Percentiles rank a stretch among this genome's conserved stretches.
phyloP scores from a whole-genome alignment of 2,113 vertebrate species.

The Vireo altiloquus region DNA sequence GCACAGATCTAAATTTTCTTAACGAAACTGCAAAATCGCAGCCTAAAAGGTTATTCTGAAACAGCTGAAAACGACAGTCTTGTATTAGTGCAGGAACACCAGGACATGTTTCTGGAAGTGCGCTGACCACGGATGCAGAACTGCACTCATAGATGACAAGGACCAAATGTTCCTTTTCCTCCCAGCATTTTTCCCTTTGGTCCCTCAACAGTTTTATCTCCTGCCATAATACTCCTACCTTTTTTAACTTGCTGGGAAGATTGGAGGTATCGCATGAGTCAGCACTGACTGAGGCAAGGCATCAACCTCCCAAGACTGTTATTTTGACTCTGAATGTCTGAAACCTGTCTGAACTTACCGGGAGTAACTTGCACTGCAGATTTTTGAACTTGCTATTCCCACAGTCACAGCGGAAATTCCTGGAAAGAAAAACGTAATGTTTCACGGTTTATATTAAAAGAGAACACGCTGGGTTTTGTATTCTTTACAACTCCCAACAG shows the following conservation, averaged over 20 bases:
- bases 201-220: background rate
- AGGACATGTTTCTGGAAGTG: rapidly evolving
- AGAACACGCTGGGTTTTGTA: background rate
- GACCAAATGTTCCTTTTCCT: background rate
- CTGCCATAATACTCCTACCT: background rate
- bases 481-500: background rate
- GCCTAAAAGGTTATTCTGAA: background rate
- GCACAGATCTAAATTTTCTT: background rate
- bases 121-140: rapidly evolving
- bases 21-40: background rate
- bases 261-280: rapidly evolving
- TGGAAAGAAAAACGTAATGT: conserved; percentile 32
- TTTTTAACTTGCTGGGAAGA: background rate
- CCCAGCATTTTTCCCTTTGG: background rate
- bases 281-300: background rate
- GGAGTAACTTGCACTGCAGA: conserved; percentile 85
- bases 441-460: conserved; percentile 36
- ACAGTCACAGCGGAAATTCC: conserved; percentile 96
- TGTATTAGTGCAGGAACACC: background rate
- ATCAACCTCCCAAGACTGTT: background rate
- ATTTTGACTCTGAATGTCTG: background rate
- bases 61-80: background rate
- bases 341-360: conserved; percentile 74
- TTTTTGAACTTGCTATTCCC: conserved; percentile 91
- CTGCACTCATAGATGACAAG: background rate